A percentile compares a stretch with the other conserved stretches of the same genome.
phyloP scores from a whole-genome alignment of 2,113 vertebrate genomes.

The Merops nubicus region DNA sequence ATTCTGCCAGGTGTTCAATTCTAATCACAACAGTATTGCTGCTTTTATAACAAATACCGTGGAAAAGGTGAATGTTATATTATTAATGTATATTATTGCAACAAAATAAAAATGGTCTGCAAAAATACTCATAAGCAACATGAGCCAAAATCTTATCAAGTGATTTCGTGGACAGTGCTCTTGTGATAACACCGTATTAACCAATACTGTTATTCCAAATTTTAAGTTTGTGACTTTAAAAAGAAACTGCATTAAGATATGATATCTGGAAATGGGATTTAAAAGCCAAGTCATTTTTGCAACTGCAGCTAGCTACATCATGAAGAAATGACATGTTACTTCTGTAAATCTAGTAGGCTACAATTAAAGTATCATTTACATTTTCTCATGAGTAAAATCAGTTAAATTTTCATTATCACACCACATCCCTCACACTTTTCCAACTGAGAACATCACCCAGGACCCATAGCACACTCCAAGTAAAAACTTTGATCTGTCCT shows the following conservation, averaged over 20 bases:
- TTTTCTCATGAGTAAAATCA: neutral
- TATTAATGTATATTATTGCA: neutral
- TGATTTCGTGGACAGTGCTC: neutral
- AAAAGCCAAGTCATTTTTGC: neutral
- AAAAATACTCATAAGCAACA: neutral
- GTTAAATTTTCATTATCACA: neutral
- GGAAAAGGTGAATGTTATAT: neutral
- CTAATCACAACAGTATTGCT: neutral
- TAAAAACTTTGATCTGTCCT: neutral
- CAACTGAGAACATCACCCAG: neutral
- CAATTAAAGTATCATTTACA: neutral
- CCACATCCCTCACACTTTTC: neutral
- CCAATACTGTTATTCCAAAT: neutral
- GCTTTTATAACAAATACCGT: neutral
- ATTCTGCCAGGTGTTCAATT: neutral
- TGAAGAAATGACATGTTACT: accelerated
- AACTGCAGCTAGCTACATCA: neutral
- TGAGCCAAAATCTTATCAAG: neutral
- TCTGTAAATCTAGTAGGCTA: neutral
- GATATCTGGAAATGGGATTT: neutral
- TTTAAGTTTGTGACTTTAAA: neutral
- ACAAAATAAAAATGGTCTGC: neutral
- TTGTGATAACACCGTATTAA: neutral
- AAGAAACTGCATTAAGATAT: neutral
- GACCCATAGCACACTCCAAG: neutral